Percentiles rank a stretch among this genome's conserved stretches.
Evolutionary conservation across 2,113 vertebrate species (phyloP).

Genomic region (Brachionichthys hirsutus): DNA sequence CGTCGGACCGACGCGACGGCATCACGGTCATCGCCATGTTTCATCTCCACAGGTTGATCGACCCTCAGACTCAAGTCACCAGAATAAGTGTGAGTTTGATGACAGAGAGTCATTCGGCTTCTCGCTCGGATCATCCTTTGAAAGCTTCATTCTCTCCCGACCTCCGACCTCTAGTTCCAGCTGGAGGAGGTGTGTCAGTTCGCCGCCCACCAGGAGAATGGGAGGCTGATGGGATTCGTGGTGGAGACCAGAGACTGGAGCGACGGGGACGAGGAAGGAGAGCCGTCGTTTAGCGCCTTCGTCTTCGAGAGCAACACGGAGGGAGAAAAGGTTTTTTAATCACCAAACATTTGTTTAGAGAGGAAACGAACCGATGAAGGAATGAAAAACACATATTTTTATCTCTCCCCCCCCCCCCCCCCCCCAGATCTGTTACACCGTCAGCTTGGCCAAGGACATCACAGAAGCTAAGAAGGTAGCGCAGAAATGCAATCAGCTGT

Average conservation of each 20-base stretch:
- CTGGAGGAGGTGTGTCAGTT: slow-evolving; percentile 88
- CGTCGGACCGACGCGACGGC: too few species aligned
- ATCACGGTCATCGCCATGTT: neutral
- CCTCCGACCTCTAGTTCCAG: slow-evolving; percentile 80
- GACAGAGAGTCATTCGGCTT: neutral
- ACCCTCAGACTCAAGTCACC: slow-evolving; percentile 96
- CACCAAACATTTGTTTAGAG: neutral
- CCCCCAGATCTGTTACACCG: slow-evolving; percentile 93
- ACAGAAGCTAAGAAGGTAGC: slow-evolving; percentile 88
- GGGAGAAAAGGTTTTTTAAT: slow-evolving; percentile 87
- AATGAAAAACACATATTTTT: neutral
- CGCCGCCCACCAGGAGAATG: slow-evolving; percentile 94
- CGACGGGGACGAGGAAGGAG: slow-evolving; percentile 72
- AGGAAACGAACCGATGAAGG: neutral
- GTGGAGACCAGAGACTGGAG: slow-evolving; percentile 79
- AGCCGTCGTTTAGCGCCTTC: slow-evolving; percentile 84
- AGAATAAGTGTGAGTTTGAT: slow-evolving; percentile 87
- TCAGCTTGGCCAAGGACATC: slow-evolving; percentile 93
- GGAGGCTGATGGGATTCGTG: slow-evolving; percentile 91
- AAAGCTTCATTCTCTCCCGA: too few species aligned
- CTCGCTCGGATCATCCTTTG: neutral
- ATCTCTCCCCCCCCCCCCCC: slow-evolving; percentile 57
- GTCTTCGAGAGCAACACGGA: slow-evolving; percentile 98
- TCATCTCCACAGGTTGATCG: slow-evolving; percentile 84
- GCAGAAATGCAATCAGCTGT: too few species aligned